phyloP scores from a whole-genome alignment of 1,140 invertebrate species.

The Euschistus heros region DNA sequence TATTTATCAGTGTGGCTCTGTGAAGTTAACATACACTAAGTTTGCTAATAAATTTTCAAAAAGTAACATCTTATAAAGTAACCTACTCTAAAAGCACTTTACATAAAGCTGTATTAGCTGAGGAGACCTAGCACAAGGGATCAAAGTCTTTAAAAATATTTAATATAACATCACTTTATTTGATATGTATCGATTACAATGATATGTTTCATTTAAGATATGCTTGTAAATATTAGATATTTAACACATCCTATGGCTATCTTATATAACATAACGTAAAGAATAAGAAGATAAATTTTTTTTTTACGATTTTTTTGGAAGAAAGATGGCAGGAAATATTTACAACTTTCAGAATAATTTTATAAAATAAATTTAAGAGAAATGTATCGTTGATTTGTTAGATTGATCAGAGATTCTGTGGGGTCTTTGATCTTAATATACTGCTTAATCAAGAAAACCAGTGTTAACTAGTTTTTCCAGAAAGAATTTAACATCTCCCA shows the following conservation, averaged over 20 bases:
- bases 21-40: too few species aligned
- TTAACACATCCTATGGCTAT: neutral
- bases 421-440: too few species aligned
- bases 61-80: neutral
- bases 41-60: too few species aligned
- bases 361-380: too few species aligned
- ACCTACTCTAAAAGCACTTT: neutral
- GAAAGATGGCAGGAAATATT: too few species aligned
- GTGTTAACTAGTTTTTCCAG: conserved; percentile 92
- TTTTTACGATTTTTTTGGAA: conserved; percentile 5
- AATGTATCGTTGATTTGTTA: too few species aligned
- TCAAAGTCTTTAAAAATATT: conserved; percentile 6
- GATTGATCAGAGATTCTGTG: too few species aligned
- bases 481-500: conserved; percentile 96
- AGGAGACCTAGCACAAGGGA: conserved; percentile 7
- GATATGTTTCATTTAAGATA: conserved; percentile 15
- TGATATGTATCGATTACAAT: conserved; percentile 20
- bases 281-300: neutral
- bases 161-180: neutral
- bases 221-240: neutral
- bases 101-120: conserved; percentile 1
- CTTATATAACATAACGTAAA: neutral
- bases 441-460: conserved; percentile 75
- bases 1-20: too few species aligned
- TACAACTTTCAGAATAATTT: too few species aligned